Evolutionary conservation across 2,888 invertebrate genomes (phyloP).

Genomic region (Acanthosepion lycidas): DNA sequence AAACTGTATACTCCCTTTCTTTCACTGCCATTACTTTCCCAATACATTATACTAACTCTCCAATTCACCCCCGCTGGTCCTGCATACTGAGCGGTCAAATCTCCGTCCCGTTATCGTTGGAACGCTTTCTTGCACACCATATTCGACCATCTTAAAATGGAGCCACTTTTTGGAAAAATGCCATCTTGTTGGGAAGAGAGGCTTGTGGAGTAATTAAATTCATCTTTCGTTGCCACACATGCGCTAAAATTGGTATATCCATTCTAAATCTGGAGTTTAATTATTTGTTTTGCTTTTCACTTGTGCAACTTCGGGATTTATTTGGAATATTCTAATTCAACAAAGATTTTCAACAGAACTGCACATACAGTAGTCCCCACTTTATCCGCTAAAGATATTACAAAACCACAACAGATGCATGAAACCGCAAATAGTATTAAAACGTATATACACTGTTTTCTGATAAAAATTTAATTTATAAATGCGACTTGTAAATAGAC

Average conservation of each 20-base stretch:
- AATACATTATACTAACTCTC: neutral
- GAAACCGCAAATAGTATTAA: too few relatives aligned
- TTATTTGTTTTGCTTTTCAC: neutral
- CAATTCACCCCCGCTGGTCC: neutral
- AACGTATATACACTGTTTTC: too few relatives aligned
- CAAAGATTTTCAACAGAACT: neutral
- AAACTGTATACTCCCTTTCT: neutral
- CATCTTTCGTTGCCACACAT: neutral
- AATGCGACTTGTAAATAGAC: too few relatives aligned
- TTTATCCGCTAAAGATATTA: too few relatives aligned
- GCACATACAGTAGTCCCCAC: neutral
- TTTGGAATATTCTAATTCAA: neutral
- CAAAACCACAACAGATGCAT: too few relatives aligned
- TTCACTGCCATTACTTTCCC: neutral
- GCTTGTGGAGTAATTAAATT: neutral
- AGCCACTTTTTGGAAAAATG: neutral
- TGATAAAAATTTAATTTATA: too few relatives aligned
- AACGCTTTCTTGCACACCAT: slow-evolving; percentile 1
- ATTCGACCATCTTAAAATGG: neutral
- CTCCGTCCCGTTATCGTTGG: neutral
- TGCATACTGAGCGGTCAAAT: slow-evolving; percentile 11
- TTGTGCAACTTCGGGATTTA: neutral
- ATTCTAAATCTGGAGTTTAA: neutral
- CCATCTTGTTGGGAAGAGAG: too few relatives aligned
- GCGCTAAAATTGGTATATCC: slow-evolving; percentile 1